phyloP scores from a whole-genome alignment of 2,888 invertebrate genomes.

The Cosmopolites sordidus region DNA sequence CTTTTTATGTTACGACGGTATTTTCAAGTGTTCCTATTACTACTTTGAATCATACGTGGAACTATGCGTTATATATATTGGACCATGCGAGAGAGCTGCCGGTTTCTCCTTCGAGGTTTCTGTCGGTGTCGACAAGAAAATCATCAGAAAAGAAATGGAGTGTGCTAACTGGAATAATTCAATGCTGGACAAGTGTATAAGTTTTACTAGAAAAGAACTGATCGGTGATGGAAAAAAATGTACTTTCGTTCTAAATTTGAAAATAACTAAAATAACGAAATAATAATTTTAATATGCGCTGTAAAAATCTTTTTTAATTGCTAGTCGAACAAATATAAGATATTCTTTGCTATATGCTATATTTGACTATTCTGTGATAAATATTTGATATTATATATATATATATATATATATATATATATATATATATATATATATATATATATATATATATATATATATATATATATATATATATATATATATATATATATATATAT shows the following conservation, averaged over 20 bases:
- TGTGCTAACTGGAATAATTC: slow-evolving; percentile 32
- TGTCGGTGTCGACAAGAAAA: slow-evolving; percentile 21
- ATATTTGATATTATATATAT: too few relatives aligned
- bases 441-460: too few relatives aligned
- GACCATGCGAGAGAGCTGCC: slow-evolving; percentile 32
- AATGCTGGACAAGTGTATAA: slow-evolving; percentile 32
- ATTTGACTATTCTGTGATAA: too few relatives aligned
- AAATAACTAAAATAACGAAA: slow-evolving; percentile 2
- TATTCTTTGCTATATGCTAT: too few relatives aligned
- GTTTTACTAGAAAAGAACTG: slow-evolving; percentile 29
- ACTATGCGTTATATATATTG: slow-evolving; percentile 35
- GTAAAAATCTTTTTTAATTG: too few relatives aligned
- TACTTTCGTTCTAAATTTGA: slow-evolving; percentile 22
- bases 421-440: too few relatives aligned
- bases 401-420: too few relatives aligned
- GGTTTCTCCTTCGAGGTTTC: slow-evolving; percentile 34
- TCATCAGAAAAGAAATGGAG: slow-evolving; percentile 20
- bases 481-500: too few relatives aligned
- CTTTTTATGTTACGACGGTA: slow-evolving; percentile 33
- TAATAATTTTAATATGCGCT: too few relatives aligned
- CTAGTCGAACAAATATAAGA: too few relatives aligned
- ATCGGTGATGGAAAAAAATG: slow-evolving; percentile 23
- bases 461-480: too few relatives aligned
- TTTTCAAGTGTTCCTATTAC: slow-evolving; percentile 38
- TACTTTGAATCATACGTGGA: slow-evolving; percentile 36